Percentiles rank a stretch among this genome's conserved stretches.
Conservation (phyloP, 2,113 vertebrate species). For the Acanthochromis polyacanthus region DNA sequence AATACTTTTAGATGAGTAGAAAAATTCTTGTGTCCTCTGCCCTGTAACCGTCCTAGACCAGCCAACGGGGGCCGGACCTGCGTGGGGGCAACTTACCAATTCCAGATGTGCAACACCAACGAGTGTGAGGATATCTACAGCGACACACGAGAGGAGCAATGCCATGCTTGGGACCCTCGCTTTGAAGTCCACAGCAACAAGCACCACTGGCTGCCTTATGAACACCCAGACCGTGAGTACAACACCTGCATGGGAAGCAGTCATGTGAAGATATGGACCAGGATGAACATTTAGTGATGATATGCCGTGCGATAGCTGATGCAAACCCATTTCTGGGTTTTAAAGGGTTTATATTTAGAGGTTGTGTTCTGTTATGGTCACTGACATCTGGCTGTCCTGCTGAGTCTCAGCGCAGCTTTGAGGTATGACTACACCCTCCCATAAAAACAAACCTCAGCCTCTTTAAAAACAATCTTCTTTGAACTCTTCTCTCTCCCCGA, state of each 20-base stretch:
- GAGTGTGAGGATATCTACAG: conserved; percentile 90
- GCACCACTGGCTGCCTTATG: conserved; percentile 97
- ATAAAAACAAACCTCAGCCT: conserved; percentile 51
- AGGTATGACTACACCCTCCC: conserved; percentile 55
- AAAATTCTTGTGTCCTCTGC: background rate
- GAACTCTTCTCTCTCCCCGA: conserved; percentile 32
- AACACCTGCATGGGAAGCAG: background rate
- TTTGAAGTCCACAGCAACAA: conserved; percentile 90
- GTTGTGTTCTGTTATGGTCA: conserved; percentile 41
- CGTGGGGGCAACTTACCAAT: conserved; percentile 89
- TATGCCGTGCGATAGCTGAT: conserved; percentile 9
- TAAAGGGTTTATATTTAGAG: conserved; percentile 27
- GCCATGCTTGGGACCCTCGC: conserved; percentile 89
- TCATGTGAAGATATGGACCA: background rate
- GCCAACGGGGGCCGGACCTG: conserved; percentile 93
- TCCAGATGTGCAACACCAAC: conserved; percentile 93
- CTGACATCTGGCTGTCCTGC: conserved; percentile 65
- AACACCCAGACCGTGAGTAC: conserved; percentile 92
- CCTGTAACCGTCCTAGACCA: conserved; percentile 84
- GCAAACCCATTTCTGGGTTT: conserved; percentile 41
- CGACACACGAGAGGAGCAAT: conserved; percentile 94
- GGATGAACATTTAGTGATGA: conserved; percentile 8
- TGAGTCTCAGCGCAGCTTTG: conserved; percentile 52
- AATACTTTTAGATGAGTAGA: background rate
- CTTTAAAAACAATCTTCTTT: conserved; percentile 49